phyloP scores from a whole-genome alignment of 2,797 vertebrate species.

The Pantherophis alleghaniensis region DNA sequence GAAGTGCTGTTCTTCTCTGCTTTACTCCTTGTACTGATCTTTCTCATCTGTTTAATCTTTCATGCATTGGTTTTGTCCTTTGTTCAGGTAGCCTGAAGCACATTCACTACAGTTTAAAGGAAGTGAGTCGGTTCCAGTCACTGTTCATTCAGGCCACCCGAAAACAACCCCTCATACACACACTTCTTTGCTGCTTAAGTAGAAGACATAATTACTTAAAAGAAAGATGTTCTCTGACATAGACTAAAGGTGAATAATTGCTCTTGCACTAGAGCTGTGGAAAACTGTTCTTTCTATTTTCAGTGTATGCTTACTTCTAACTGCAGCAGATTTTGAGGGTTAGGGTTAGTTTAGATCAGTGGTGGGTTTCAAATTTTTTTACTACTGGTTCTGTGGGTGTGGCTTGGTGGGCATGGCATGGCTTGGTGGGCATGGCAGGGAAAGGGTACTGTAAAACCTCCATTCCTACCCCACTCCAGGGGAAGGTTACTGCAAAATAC shows the following conservation, averaged over 20 bases:
- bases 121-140: constrained; percentile 34
- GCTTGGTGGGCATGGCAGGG: too few species aligned
- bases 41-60: background rate
- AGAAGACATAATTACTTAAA: constrained; percentile 33
- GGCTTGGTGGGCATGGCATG: too few species aligned
- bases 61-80: constrained; percentile 25
- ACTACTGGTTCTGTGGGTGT: too few species aligned
- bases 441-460: too few species aligned
- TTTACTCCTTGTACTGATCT: background rate
- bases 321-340: too few species aligned
- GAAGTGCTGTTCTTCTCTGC: background rate
- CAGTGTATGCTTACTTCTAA: background rate
- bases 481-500: too few species aligned
- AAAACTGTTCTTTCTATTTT: background rate
- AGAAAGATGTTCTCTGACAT: constrained; percentile 10
- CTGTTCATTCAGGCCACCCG: background rate
- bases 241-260: constrained; percentile 7
- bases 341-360: background rate
- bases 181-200: constrained; percentile 8
- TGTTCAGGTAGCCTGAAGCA: constrained; percentile 18
- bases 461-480: too few species aligned
- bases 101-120: constrained; percentile 37
- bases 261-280: background rate
- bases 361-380: too few species aligned
- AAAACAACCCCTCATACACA: constrained; percentile 11